Evolutionary conservation across 2,113 vertebrate species (phyloP), one percentile per base, ranked within the genome.

Genomic region (Mionectes macconnelli): DNA sequence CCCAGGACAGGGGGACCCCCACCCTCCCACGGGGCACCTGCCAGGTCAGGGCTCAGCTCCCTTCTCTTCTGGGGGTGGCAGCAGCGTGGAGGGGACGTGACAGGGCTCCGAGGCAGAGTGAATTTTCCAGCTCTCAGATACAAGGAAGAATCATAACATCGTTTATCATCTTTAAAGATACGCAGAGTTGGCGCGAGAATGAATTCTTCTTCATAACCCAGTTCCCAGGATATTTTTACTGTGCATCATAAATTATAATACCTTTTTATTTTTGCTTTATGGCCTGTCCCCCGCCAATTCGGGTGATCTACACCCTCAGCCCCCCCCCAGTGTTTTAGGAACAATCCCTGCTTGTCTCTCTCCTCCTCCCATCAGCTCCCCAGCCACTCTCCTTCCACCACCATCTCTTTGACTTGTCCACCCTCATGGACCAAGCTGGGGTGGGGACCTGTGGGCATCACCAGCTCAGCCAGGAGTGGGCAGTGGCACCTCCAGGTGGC

Each of bases 211-310:
- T 94, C 82, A 88, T 95, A 85, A 74, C 60, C 86, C 73, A 28
- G 79, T 90, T 94, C 94, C 95, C 84, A 72, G 74, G 81, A 35
- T 94, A 83, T 90, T 96, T 96, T 97, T 96, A 96, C 91, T 95
- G 95, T 74, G 52, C 80, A 82, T 89, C 97, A 95, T 97, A 96
- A 97, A 98, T 97, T 96, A 96, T 86, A 96, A 93, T 95, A 96
- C 96, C 94, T 74, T 92, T 97, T 97, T 96, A 96, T 96, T 96
- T 96, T 95, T 89, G n/a, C 94, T 97, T 98, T 97, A 98, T 95
- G 80, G 94, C 93, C 93, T 96, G 95, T 97, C 96, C 94, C 95
- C 94, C 28, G 79, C 89, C 49, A 16, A 93, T 97, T 93, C 96
- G 85, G 93, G 72, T 85, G 28, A 97, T 98, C 93, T 97, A 96